Percentiles rank a stretch among this genome's conserved stretches.
phyloP scores from a whole-genome alignment of 2,113 vertebrate species.

The Mus spicilegus region DNA sequence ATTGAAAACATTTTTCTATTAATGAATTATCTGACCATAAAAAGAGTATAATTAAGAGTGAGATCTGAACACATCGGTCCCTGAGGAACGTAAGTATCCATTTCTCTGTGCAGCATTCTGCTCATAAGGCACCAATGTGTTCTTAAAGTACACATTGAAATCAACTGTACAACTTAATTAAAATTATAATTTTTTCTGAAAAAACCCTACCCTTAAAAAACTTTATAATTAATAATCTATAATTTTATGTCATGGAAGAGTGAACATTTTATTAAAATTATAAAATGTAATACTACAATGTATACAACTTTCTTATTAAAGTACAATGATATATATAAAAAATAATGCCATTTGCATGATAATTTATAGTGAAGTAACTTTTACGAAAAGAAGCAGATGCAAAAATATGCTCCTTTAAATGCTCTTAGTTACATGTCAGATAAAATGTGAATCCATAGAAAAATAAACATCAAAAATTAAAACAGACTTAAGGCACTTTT shows the following conservation, averaged over 20 bases:
- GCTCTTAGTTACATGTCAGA: neutral
- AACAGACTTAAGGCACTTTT: neutral
- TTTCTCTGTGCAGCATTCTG: neutral
- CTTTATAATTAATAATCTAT: neutral
- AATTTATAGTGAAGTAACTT: neutral
- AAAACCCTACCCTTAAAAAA: neutral
- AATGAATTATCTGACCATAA: neutral
- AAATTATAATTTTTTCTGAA: neutral
- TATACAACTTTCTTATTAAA: neutral
- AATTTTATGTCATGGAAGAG: neutral
- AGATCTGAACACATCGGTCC: neutral
- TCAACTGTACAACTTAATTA: neutral
- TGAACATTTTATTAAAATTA: neutral
- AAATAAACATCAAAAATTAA: neutral
- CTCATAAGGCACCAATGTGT: neutral
- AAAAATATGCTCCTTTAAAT: neutral
- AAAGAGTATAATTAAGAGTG: too few species aligned
- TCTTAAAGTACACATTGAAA: neutral
- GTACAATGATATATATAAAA: neutral
- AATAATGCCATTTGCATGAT: neutral
- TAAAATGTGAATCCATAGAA: neutral
- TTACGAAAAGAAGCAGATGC: neutral
- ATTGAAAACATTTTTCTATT: neutral
- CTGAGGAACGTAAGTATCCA: neutral
- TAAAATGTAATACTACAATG: neutral